These are phyloP conservation scores for Portunus trituberculatus DNA, from an alignment of 1,140 invertebrate genomes.

Conservation along the genomic window DNA sequence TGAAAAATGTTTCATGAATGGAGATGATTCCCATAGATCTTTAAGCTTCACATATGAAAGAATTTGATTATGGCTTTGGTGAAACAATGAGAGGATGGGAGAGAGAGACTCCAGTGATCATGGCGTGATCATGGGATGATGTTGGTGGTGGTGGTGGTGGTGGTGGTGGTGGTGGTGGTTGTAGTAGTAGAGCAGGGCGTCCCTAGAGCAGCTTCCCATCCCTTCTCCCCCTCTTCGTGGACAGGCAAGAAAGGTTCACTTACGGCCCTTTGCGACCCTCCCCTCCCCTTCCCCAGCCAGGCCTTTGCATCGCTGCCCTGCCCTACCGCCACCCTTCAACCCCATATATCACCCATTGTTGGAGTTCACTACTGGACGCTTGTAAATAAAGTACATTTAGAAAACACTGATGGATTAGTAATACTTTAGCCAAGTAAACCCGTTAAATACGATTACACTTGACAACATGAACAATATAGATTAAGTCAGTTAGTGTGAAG, in stretches of 20 bases:
- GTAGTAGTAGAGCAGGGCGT: not conserved
- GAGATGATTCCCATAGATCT: no score
- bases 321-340: not conserved
- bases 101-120: not conserved
- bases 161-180: not conserved
- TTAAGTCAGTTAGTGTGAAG: not conserved
- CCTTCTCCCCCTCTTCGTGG: not conserved
- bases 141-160: no score
- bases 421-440: no score
- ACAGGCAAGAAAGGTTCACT: not conserved
- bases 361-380: not conserved
- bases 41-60: no score
- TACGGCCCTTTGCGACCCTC: not conserved
- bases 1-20: no score
- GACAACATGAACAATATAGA: not conserved
- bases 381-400: not conserved
- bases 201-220: not conserved
- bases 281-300: not conserved
- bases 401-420: not conserved
- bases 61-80: no score
- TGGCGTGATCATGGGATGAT: not conserved
- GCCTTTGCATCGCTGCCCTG: not conserved
- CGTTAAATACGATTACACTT: no score
- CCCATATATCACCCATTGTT: constrained; percentile 8
- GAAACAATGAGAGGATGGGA: no score